Evolutionary conservation across 2,113 vertebrate genomes (phyloP), one percentile per base, ranked within the genome.

Genomic region (Pterocles orientalis): DNA sequence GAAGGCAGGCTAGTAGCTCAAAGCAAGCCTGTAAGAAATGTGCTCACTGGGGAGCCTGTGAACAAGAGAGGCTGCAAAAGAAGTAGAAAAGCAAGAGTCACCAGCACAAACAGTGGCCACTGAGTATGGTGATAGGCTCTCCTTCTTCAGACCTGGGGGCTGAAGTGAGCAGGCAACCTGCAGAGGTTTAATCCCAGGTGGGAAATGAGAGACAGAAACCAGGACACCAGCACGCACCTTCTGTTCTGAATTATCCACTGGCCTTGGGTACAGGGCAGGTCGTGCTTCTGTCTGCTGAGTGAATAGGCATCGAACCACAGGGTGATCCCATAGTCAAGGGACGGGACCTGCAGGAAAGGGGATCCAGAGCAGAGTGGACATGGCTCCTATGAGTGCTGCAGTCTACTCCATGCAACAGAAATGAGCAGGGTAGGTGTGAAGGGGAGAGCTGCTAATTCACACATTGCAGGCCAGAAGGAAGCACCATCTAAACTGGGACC

Each of bases 251-350:
- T 98, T 47, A 97, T 95, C 99, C 99, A 99, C 97, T 98, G 98
- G 70, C 99, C 99, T 96, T 99, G 99, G 12, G 98, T 98, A 43
- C 99, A 99, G 5, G 96, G 97, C 65, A 98, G 95, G 79, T 98
- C 97, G 0, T 98, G 98, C 47, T 96, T 98, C 92, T 99, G 98
- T 86, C 98, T 97, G 90, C 97, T 97, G 87, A 99, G 97, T 2
- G 98, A 98, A 0, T 99, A 99, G 57, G 99, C 99, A 0, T 99
- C 99, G 7, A 99, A 99, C 97, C 98, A 98, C 88, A 99, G 97
- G 39, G 98, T 97, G 90, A 99, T 91, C 25, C 99, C 99, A 3
- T 99, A 98, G 39, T 97, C 97, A 1, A 96, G 94, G 33, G 98
- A 97, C 2, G 99, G 99, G 23, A 99, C 98, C 99, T 99, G 96